Conservation (phyloP, 1,140 invertebrate genomes). For the Drosophila subpulchrella region DNA sequence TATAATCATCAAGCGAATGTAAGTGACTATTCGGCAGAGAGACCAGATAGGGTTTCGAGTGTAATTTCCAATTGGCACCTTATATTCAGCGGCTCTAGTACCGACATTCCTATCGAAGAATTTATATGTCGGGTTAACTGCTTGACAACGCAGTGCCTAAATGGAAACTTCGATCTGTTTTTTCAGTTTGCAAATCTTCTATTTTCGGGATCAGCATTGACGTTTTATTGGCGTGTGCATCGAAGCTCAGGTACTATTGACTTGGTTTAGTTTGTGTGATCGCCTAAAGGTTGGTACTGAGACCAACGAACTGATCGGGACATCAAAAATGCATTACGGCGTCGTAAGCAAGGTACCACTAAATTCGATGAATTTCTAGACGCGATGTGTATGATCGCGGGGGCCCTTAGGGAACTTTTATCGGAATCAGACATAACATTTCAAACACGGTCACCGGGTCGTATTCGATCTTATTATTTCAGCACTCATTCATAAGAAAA, state of each 20-base stretch:
- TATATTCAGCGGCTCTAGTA: not conserved
- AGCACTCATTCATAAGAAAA: not conserved
- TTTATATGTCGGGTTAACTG: not conserved
- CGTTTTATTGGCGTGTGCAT: not conserved
- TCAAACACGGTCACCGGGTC: too few species aligned
- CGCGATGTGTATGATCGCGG: not conserved
- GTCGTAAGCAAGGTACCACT: not conserved
- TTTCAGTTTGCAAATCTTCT: not conserved
- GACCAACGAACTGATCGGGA: not conserved
- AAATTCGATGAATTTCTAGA: conserved; percentile 1
- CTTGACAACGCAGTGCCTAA: not conserved
- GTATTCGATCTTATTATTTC: too few species aligned
- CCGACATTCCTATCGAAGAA: not conserved
- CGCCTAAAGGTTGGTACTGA: not conserved
- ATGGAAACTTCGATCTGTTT: not conserved
- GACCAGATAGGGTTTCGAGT: not conserved
- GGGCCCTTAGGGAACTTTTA: not conserved
- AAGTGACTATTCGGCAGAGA: not conserved
- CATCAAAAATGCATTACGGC: not conserved
- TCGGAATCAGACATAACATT: too few species aligned
- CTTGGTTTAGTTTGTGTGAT: not conserved
- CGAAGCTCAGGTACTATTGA: not conserved
- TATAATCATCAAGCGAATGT: too few species aligned
- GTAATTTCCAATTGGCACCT: not conserved
- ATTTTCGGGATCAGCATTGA: not conserved